Evolutionary conservation across 2,888 invertebrate genomes (phyloP).

Genomic region (Eupithecia dodoneata): DNA sequence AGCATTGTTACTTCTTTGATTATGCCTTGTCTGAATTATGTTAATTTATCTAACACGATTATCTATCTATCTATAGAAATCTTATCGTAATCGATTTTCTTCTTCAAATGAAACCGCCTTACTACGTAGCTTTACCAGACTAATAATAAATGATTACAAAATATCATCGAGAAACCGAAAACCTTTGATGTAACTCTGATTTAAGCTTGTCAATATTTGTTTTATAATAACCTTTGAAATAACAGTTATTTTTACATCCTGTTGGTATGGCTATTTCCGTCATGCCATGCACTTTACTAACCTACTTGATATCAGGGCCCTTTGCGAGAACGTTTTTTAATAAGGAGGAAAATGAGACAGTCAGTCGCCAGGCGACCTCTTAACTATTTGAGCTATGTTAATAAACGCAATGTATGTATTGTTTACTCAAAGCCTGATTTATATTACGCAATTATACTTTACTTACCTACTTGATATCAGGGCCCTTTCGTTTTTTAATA

Average conservation of each 20-base stretch:
- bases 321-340: slow-evolving; percentile 53
- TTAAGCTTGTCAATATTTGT: slow-evolving; percentile 25
- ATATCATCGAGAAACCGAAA: slow-evolving; percentile 17
- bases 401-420: neutral
- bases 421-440: neutral
- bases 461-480: slow-evolving; percentile 48
- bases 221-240: slow-evolving; percentile 22
- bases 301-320: slow-evolving; percentile 51
- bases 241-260: slow-evolving; percentile 24
- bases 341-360: slow-evolving; percentile 64
- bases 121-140: neutral
- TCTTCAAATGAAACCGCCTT: slow-evolving; percentile 8
- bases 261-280: slow-evolving; percentile 50
- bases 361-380: slow-evolving; percentile 28
- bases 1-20: neutral
- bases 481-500: slow-evolving; percentile 53
- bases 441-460: neutral
- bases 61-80: neutral
- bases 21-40: neutral
- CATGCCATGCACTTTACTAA: slow-evolving; percentile 41
- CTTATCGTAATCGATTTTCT: slow-evolving; percentile 3
- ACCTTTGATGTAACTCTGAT: slow-evolving; percentile 22
- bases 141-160: slow-evolving; percentile 27
- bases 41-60: neutral
- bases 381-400: slow-evolving; percentile 18